phyloP scores from a whole-genome alignment of 2,797 vertebrate genomes.

The Cyprinodon diabolis region DNA sequence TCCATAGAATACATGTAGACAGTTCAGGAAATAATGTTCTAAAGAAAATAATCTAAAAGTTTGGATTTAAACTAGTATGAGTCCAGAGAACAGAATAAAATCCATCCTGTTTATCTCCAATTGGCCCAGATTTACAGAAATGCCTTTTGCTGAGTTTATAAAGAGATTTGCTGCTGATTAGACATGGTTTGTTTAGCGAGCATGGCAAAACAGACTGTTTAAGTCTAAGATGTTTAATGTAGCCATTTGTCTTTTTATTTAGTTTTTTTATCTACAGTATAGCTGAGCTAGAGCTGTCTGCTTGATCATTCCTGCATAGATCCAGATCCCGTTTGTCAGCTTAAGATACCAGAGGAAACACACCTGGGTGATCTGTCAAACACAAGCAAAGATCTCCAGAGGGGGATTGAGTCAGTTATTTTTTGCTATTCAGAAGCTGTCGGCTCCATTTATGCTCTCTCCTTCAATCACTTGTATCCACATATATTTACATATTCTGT shows the following conservation, averaged over 20 bases:
- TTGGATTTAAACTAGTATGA: not conserved
- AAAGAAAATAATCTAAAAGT: not conserved
- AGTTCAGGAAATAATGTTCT: not conserved
- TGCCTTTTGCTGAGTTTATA: not conserved
- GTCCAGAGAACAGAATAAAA: not conserved
- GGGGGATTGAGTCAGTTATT: conserved; percentile 26
- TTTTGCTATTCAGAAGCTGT: conserved; percentile 29
- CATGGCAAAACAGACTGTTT: conserved; percentile 4
- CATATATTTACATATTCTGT: not conserved
- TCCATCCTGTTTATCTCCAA: not conserved
- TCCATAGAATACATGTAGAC: not conserved
- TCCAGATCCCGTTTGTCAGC: not conserved
- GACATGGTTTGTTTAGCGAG: conserved; percentile 1
- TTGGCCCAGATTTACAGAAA: not conserved
- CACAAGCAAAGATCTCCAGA: conserved; percentile 25
- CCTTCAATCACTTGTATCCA: not conserved
- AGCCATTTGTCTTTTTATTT: not conserved
- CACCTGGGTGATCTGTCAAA: conserved; percentile 16
- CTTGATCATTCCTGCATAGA: conserved; percentile 1
- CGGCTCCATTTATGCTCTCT: conserved; percentile 22
- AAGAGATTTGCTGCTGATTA: conserved; percentile 10
- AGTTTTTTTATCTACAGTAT: not conserved
- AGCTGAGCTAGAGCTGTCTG: conserved; percentile 2
- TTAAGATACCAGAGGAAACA: conserved; percentile 10
- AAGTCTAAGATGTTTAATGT: conserved; percentile 27